A percentile compares a stretch with the other conserved stretches of the same genome.
Conservation (phyloP, 2,113 vertebrate species). For the Climacteris rufus region DNA sequence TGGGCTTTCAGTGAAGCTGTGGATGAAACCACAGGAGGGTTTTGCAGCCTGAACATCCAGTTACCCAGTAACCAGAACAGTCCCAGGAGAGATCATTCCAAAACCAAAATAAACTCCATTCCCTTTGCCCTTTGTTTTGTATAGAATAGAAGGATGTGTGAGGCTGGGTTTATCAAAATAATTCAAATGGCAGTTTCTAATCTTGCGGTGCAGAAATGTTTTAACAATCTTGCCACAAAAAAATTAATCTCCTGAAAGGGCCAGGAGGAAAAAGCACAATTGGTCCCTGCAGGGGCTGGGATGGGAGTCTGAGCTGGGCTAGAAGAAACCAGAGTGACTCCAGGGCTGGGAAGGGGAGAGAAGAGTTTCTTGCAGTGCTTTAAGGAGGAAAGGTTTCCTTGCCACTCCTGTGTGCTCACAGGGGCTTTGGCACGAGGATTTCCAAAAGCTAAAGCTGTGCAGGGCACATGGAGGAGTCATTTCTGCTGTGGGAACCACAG, state of each 20-base stretch:
- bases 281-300: neutral
- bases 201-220: neutral
- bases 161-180: neutral
- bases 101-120: neutral
- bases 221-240: neutral
- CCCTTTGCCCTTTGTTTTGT: conserved; percentile 34
- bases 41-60: neutral
- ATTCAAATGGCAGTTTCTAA: conserved; percentile 20
- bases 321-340: neutral
- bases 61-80: neutral
- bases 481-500: neutral
- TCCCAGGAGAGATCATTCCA: neutral
- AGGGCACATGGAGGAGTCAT: neutral
- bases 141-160: conserved; percentile 58
- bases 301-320: neutral
- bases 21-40: neutral
- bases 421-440: neutral
- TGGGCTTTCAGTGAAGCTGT: neutral
- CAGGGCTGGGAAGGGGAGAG: neutral
- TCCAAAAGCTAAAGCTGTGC: neutral
- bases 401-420: neutral
- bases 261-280: neutral
- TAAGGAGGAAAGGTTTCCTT: neutral
- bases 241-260: neutral
- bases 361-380: neutral